These are phyloP conservation scores for Meandrusa payeni DNA, from an alignment of 2,888 invertebrate genomes.

Conservation along the genomic window DNA sequence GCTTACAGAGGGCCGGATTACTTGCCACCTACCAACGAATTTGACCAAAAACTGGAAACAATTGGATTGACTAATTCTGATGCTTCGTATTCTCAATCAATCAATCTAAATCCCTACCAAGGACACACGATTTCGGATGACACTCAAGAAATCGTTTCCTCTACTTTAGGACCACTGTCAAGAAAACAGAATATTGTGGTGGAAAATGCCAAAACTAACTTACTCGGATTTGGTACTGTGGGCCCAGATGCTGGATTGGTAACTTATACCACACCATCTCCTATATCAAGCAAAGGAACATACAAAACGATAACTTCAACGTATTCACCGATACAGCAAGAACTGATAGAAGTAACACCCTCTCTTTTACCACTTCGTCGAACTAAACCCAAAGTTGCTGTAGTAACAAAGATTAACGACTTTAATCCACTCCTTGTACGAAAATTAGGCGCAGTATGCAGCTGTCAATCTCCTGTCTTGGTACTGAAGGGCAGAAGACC, in stretches of 20 bases:
- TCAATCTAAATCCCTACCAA: conserved; percentile 56
- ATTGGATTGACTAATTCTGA: conserved; percentile 47
- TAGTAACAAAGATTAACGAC: conserved; percentile 85
- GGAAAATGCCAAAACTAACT: conserved; percentile 63
- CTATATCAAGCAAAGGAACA: conserved; percentile 45
- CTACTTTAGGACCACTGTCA: conserved; percentile 41
- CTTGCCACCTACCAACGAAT: conserved; percentile 42
- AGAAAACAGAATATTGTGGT: conserved; percentile 69
- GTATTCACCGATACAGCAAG: conserved; percentile 57
- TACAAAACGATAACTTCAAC: conserved; percentile 48
- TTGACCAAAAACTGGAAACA: conserved; percentile 44
- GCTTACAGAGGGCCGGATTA: conserved; percentile 48
- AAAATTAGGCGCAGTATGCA: conserved; percentile 87
- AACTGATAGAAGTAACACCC: conserved; percentile 62
- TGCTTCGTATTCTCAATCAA: conserved; percentile 37
- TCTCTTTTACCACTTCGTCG: conserved; percentile 47
- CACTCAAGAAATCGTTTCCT: conserved; percentile 33
- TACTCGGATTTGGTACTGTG: conserved; percentile 69
- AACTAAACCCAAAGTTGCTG: conserved; percentile 74
- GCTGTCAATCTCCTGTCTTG: conserved; percentile 82
- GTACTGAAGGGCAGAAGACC: conserved; percentile 72
- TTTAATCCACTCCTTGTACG: conserved; percentile 85
- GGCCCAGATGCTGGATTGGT: conserved; percentile 69
- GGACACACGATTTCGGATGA: conserved; percentile 40
- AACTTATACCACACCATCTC: conserved; percentile 51